Percentiles rank a stretch among this genome's conserved stretches.
Evolutionary conservation across 1,140 invertebrate species (phyloP).

Genomic region (Formica selysi): DNA sequence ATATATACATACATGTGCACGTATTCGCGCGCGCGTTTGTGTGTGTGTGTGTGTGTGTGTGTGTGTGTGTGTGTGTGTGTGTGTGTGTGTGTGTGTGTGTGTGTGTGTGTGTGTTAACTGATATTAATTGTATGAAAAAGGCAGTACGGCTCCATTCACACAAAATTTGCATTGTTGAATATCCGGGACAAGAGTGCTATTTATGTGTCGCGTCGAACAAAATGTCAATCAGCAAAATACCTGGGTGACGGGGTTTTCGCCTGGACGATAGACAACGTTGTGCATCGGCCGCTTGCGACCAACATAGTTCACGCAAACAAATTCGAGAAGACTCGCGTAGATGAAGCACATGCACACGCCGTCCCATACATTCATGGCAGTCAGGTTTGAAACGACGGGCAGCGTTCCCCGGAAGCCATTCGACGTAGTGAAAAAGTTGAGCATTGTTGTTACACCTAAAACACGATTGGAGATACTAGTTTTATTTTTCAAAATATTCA

Average conservation of each 20-base stretch:
- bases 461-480: conserved; percentile 50
- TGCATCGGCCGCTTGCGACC: conserved; percentile 95
- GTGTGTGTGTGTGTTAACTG: not conserved
- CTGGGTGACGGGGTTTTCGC: conserved; percentile 96
- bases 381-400: conserved; percentile 96
- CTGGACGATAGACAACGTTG: conserved; percentile 95
- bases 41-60: too few relatives aligned
- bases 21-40: too few relatives aligned
- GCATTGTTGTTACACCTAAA: conserved; percentile 97
- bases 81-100: too few relatives aligned
- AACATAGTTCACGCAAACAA: conserved; percentile 97
- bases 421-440: conserved; percentile 98
- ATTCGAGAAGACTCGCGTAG: conserved; percentile 96
- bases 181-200: not conserved
- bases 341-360: conserved; percentile 99
- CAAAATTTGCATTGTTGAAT: conserved; percentile 14
- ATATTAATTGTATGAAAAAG: conserved; percentile 31
- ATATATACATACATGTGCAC: too few relatives aligned
- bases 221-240: conserved; percentile 85
- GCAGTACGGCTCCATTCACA: conserved; percentile 30
- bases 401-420: conserved; percentile 95
- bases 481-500: not conserved
- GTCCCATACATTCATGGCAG: conserved; percentile 98
- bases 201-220: conserved; percentile 40
- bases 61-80: too few relatives aligned